A percentile compares a stretch with the other conserved stretches of the same genome.
Evolutionary conservation across 2,888 invertebrate genomes (phyloP).

Genomic region (Listrodromus nycthemerus): DNA sequence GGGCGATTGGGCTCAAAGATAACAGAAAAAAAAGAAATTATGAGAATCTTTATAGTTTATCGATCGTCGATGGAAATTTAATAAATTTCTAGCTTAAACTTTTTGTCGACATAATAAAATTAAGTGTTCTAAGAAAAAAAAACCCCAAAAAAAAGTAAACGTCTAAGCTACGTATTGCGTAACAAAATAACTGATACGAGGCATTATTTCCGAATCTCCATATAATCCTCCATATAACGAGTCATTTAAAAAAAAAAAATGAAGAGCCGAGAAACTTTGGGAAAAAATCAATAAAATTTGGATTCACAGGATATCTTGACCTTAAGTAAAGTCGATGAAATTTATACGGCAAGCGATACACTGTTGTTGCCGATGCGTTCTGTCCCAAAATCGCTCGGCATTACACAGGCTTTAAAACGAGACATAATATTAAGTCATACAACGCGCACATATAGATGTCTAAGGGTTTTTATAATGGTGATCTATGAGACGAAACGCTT

Average conservation of each 20-base stretch:
- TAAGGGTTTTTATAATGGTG: slow-evolving; percentile 81
- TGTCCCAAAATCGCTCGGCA: slow-evolving; percentile 65
- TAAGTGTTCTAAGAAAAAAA: slow-evolving; percentile 39
- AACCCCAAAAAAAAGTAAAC: slow-evolving; percentile 28
- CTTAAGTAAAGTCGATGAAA: slow-evolving; percentile 4
- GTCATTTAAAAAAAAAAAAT: slow-evolving; percentile 12
- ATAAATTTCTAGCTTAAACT: slow-evolving; percentile 20
- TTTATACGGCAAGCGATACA: slow-evolving; percentile 51
- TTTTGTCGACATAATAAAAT: slow-evolving; percentile 35
- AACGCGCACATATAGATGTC: slow-evolving; percentile 80
- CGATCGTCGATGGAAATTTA: slow-evolving; percentile 43
- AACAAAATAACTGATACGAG: slow-evolving; percentile 23
- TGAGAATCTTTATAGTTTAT: slow-evolving; percentile 42
- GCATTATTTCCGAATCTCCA: slow-evolving; percentile 55
- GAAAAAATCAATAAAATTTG: slow-evolving; percentile 25
- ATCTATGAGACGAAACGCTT: slow-evolving; percentile 68
- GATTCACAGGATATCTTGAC: neutral
- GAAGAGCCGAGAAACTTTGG: slow-evolving; percentile 60
- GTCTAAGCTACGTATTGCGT: slow-evolving; percentile 44
- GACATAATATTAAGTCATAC: slow-evolving; percentile 78
- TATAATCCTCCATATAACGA: slow-evolving; percentile 54
- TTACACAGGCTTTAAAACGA: slow-evolving; percentile 65
- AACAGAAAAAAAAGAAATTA: slow-evolving; percentile 3
- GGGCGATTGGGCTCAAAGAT: slow-evolving; percentile 37
- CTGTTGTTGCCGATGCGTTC: slow-evolving; percentile 40